Base-by-base conservation (phyloP, 2,113 vertebrate genomes). In the Engystomops pustulosus region DNA sequence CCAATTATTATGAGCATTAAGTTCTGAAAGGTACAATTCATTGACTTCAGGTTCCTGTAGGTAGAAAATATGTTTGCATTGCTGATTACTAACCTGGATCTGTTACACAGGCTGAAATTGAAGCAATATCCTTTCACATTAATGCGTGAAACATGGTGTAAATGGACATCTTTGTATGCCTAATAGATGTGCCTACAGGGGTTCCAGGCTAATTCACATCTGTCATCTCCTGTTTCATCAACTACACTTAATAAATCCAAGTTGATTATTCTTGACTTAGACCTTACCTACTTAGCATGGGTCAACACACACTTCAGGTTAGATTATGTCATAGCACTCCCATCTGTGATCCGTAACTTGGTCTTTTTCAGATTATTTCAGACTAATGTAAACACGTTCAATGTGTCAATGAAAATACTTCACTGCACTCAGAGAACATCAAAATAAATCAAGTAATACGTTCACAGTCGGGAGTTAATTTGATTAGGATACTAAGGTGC, bases 221-320 rank as follows among this genome's bases (percentile, higher is more conserved):
- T 77, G 75, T 77, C 75, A 77, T 58, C 51, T 77, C 20, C n/a
- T 17, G 38, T 77, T 77, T 23, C 30, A 55, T 77, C 75, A 77
- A 20, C 20, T 77, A n/a, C 18, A 7, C 38, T 77, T 77, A 77
- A 77, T 77, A 77, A 77, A 58, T 23, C 49, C 75, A 38, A 36
- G 25, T 58, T 77, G 47, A 55, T 77, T 77, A 53, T 30, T 53
- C 27, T 77, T 32, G 75, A 23, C 47, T 58, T 77, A 17, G 20
- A 77, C 32, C 20, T 23, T 55, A 14, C 11, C 49, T 58, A 34
- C 27, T 77, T 77, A 77, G 10, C 32, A 38, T n/a, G 51, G 75
- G 51, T 55, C 75, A 55, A 7, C 34, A 34, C 18, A 58, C 47
- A 23, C 20, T 77, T 34, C 32, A 77, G 32, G 6, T 34, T n/a